Base-by-base conservation (phyloP, 1,140 invertebrate genomes). In the Brachionus manjavacas region DNA sequence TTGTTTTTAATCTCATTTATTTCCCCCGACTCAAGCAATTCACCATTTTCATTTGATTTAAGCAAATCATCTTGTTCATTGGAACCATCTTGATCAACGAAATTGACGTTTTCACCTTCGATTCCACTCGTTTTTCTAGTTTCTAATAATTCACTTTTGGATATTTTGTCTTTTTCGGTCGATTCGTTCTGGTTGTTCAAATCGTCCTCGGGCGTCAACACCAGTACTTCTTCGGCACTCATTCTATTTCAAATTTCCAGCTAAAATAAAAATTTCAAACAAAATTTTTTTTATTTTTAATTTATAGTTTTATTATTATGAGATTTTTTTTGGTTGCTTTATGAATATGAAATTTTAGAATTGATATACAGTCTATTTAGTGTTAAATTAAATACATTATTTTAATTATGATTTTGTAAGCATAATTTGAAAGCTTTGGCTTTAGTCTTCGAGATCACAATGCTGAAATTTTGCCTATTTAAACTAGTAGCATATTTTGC, bases 181-280 rank as follows among this genome's bases (percentile, higher is more conserved):
- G 28, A 39, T 41, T 72, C 35, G 35, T 72, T 72, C 16, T 39
- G 28, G 39, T 72, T 39, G 16, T 72, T 72, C 14, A 72, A 72
- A 72, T 76, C 72, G 12, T 76, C 72, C 25, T 76, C 72, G 7
- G 72, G 72, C 23, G 72, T 76, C 41, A 76, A 76, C 9, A 76
- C 16, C 16, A 76, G 41, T 25, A 76, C 72, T 14, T 76, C 72
- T 46, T 76, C 72, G 41, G 72, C 16, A 49, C 25, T 76, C 72
- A 76, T 76, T 49, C 23, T 49, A 41, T 39, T 16, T 72, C 7
- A 20, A 41, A 41, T 39, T 72, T n/a, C 23, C 14, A 41, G 43
- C 35, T 72, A 41, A 20, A 68, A 39, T n/a, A 9, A 68, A 68
- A 68, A 41, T 41, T 41, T 46, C 43, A 72, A 72, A 16, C 20